phyloP scores from a whole-genome alignment of 2,113 vertebrate species.

The Diphyllodes magnificus region DNA sequence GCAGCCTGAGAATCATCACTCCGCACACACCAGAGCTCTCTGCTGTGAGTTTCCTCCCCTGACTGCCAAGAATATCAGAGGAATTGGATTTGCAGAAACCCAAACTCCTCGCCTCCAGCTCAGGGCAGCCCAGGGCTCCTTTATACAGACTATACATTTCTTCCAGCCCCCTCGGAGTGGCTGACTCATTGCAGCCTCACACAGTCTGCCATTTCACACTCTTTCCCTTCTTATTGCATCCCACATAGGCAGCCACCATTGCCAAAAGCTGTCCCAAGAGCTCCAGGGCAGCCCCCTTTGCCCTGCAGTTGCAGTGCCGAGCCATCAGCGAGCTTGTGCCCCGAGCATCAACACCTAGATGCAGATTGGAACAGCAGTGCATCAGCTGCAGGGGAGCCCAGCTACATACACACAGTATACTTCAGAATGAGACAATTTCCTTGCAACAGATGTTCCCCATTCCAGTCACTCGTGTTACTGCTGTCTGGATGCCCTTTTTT shows the following conservation, averaged over 20 bases:
- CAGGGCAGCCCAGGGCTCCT: not conserved
- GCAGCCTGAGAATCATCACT: constrained; percentile 41
- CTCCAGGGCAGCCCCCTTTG: not conserved
- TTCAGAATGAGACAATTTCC: not conserved
- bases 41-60: constrained; percentile 14
- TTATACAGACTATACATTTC: constrained; percentile 19
- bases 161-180: not conserved
- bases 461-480: not conserved
- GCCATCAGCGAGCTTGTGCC: accelerated
- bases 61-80: constrained; percentile 51
- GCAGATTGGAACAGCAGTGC: not conserved
- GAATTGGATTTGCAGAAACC: constrained; percentile 53
- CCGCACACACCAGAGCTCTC: constrained; percentile 1
- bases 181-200: constrained; percentile 2
- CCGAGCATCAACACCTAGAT: accelerated
- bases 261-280: not conserved
- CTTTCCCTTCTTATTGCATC: not conserved
- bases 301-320: not conserved
- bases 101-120: not conserved
- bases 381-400: not conserved
- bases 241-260: not conserved
- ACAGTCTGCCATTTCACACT: not conserved
- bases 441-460: not conserved
- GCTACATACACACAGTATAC: not conserved
- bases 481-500: not conserved